A percentile compares a stretch with the other conserved stretches of the same genome.
Conservation (phyloP, 2,113 vertebrate genomes). For the Phasianus colchicus region DNA sequence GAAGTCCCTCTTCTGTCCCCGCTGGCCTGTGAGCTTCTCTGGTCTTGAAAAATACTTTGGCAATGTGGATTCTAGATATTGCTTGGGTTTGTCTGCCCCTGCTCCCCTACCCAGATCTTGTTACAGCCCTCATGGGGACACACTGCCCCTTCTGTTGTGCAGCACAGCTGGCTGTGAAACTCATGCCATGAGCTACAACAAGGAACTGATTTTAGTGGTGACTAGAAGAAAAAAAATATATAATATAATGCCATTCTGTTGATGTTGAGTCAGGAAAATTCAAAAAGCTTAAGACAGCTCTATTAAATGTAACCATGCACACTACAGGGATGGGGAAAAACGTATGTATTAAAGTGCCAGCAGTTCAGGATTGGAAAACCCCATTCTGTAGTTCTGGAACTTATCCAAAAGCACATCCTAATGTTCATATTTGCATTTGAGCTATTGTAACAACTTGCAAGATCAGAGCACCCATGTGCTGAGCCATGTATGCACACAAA, state of each 20-base stretch:
- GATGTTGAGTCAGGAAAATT: background rate
- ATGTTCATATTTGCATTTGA: background rate
- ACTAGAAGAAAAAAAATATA: too few relatives aligned
- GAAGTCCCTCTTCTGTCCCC: background rate
- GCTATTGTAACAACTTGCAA: background rate
- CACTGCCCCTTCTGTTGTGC: background rate
- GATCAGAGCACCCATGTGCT: background rate
- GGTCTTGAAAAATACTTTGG: background rate
- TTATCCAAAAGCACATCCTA: background rate
- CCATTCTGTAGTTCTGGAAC: background rate
- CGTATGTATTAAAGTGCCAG: background rate
- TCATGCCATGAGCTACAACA: background rate
- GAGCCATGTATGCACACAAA: background rate
- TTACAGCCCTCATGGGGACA: background rate
- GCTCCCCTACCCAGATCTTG: background rate
- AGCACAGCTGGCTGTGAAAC: conserved; percentile 1
- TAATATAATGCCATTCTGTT: background rate
- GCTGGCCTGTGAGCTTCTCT: rapidly evolving
- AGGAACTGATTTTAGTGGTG: background rate
- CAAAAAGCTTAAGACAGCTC: background rate
- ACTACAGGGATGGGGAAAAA: background rate
- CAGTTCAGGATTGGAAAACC: background rate
- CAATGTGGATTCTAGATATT: background rate
- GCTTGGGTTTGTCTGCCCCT: background rate
- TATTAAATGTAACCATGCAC: background rate